Percentiles rank a stretch among this genome's conserved stretches.
phyloP scores from a whole-genome alignment of 2,888 invertebrate species.

The Limnephilus lunatus region DNA sequence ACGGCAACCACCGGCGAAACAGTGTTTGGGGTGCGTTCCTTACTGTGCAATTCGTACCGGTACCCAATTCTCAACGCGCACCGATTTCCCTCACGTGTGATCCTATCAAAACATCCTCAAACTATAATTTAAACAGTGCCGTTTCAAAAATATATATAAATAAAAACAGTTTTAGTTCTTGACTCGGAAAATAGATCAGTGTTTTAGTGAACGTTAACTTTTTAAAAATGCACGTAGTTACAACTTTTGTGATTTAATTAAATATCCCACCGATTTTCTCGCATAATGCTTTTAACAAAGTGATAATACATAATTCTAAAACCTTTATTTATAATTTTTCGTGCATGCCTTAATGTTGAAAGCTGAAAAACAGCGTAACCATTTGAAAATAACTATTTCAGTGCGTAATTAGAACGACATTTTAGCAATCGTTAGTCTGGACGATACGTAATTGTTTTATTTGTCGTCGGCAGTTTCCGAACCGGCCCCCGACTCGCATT shows the following conservation, averaged over 20 bases:
- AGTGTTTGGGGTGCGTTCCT: slow-evolving; percentile 55
- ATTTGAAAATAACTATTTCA: background rate
- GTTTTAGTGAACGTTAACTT: slow-evolving; percentile 33
- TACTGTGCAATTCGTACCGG: slow-evolving; percentile 46
- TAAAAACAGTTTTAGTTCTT: background rate
- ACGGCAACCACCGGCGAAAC: slow-evolving; percentile 53
- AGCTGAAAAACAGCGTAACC: background rate
- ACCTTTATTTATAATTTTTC: background rate
- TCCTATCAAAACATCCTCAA: background rate
- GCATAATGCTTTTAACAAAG: background rate
- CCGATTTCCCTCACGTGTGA: slow-evolving; percentile 8
- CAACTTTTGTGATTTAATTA: background rate
- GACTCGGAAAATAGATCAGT: slow-evolving; percentile 29
- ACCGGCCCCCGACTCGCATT: slow-evolving; percentile 41
- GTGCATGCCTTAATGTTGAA: background rate
- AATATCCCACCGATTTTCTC: background rate
- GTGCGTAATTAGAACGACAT: slow-evolving; percentile 41
- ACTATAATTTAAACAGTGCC: background rate
- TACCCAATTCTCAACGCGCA: slow-evolving; percentile 19
- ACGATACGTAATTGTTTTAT: slow-evolving; percentile 58
- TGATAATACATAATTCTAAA: background rate
- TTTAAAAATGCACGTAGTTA: background rate
- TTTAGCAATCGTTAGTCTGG: slow-evolving; percentile 34
- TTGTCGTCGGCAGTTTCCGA: slow-evolving; percentile 52
- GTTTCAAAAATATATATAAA: background rate